Evolutionary conservation across 2,888 invertebrate genomes (phyloP).

Genomic region (Cephus pulcher): DNA sequence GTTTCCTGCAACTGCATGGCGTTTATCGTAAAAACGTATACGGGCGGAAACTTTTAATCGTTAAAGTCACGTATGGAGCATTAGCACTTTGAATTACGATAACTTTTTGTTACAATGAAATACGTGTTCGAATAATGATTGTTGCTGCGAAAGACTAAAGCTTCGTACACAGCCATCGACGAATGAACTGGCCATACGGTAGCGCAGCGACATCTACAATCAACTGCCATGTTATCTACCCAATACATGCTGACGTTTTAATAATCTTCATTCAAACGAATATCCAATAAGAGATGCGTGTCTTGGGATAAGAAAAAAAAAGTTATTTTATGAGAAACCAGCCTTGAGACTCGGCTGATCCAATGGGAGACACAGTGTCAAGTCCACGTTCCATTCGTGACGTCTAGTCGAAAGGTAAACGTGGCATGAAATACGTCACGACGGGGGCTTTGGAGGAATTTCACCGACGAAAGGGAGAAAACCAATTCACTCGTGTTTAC

Average conservation of each 20-base stretch:
- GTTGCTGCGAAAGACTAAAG: neutral
- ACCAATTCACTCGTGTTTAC: slow-evolving; percentile 20
- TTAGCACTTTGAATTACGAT: neutral
- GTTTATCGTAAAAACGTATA: neutral
- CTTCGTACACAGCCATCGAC: neutral
- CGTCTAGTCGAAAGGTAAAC: slow-evolving; percentile 8
- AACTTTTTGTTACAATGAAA: neutral
- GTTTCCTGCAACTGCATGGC: neutral
- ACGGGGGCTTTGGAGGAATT: neutral
- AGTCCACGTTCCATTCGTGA: slow-evolving; percentile 3
- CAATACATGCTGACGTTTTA: neutral
- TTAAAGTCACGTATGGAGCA: neutral
- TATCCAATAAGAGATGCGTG: neutral
- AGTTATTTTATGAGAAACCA: neutral
- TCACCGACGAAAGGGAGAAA: neutral
- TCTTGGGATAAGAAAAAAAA: neutral
- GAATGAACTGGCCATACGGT: neutral
- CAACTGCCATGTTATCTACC: neutral
- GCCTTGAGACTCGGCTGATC: neutral
- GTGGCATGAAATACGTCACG: slow-evolving; percentile 19
- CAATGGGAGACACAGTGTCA: neutral
- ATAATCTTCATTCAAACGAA: neutral
- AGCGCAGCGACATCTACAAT: neutral
- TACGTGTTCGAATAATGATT: too few species aligned
- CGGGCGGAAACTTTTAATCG: neutral